Percentiles rank a stretch among this genome's conserved stretches.
Evolutionary conservation across 2,797 vertebrate genomes (phyloP).

Genomic region (Otolemur crassicaudatus): DNA sequence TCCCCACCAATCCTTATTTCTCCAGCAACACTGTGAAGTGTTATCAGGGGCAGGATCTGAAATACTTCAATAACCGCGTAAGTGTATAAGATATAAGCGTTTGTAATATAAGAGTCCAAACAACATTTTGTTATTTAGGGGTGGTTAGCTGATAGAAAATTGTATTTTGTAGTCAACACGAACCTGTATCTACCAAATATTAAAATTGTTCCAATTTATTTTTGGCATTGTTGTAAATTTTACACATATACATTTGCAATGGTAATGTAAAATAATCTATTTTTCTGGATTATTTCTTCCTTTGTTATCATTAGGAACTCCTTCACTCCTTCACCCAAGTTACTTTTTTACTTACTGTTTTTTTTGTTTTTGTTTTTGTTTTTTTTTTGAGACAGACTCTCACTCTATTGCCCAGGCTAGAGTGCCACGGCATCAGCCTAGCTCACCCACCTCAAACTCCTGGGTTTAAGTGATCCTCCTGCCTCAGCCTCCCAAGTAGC

Average conservation of each 20-base stretch:
- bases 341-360: background rate
- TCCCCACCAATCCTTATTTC: conserved; percentile 10
- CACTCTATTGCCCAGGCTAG: too few species aligned
- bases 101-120: conserved; percentile 26
- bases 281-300: conserved; percentile 30
- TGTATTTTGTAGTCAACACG: conserved; percentile 39
- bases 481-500: too few species aligned
- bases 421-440: too few species aligned
- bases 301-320: conserved; percentile 46
- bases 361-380: background rate
- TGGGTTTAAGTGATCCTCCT: too few species aligned
- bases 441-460: too few species aligned
- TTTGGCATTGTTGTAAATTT: background rate
- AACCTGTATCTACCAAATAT: background rate
- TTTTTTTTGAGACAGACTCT: too few species aligned
- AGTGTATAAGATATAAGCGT: background rate
- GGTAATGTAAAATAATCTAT: conserved; percentile 15
- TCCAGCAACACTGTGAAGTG: background rate
- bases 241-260: background rate
- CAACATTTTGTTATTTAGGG: background rate
- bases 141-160: background rate
- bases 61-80: background rate
- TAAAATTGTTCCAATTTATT: background rate
- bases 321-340: background rate
- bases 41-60: background rate